Evolutionary conservation across 1,140 invertebrate species (phyloP), one percentile per base, ranked within the genome.

Genomic region (Ostrea denselamellosa): DNA sequence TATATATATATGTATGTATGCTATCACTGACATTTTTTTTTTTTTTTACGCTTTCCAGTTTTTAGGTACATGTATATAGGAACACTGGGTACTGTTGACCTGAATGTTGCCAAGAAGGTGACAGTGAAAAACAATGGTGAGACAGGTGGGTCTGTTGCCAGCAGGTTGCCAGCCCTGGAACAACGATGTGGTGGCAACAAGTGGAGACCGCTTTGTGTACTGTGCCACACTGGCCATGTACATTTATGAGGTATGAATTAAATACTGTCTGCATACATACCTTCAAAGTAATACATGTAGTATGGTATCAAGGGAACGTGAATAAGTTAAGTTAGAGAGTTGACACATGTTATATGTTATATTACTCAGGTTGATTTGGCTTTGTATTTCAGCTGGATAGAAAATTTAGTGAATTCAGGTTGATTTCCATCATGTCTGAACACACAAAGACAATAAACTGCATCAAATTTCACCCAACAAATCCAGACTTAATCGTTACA

Each of bases 101-200:
- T 58, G 10, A 58, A 58, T 58, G 56, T 58, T 58, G 10, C 56
- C 56, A 58, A 12, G 56, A 58, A 12, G 19, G 56, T 44, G n/a
- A 83, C 52, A 51, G 8, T 83, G 34, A 28, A 51, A n/a, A 62
- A 90, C n/a, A 65, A 93, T 93, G 92, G 93, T 94, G 51, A 93
- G 91, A 53, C 94, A 95, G 84, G 92, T 94, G 5, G 94, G 91
- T 0, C 77, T 95, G 54, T 81, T 94, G 22, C 88, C 93, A 44
- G 94, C 94, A 8, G 94, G 94, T 14, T 94, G 93, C 77, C 95
- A 96, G 91, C 95, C 95, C 8, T 96, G 95, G 95, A 94, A 95
- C 89, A 87, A 90, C 28, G 93, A 95, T 89, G 94, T 95, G 2
- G 94, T 95, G 87, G 94, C 94, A 54, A 92, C 94, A 19, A 93